Percentiles rank a stretch among this genome's conserved stretches.
Evolutionary conservation across 2,797 vertebrate genomes (phyloP).

Genomic region (Peromyscus nudipes): DNA sequence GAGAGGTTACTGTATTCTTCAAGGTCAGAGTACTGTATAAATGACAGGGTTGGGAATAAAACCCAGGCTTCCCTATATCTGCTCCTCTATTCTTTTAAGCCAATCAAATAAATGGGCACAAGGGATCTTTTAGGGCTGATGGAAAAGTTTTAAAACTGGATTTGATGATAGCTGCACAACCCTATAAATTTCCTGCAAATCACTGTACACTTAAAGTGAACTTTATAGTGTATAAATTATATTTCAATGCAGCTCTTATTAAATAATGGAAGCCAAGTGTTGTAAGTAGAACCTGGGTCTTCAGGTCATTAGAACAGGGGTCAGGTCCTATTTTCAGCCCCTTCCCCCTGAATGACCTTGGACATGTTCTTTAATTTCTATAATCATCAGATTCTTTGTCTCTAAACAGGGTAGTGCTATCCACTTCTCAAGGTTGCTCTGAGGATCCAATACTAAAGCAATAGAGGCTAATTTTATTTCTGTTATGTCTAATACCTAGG

Average conservation of each 20-base stretch:
- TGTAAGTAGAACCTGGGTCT: neutral
- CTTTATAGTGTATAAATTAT: neutral
- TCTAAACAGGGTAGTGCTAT: neutral
- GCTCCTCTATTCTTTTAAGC: neutral
- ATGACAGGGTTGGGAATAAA: neutral
- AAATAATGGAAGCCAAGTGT: neutral
- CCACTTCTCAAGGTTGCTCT: neutral
- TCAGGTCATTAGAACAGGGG: neutral
- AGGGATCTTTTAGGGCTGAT: neutral
- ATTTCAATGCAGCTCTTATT: neutral
- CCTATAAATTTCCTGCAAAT: slow-evolving; percentile 31
- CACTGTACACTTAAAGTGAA: neutral
- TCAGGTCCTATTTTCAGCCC: neutral
- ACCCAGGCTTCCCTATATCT: neutral
- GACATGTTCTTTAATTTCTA: neutral
- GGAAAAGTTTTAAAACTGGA: slow-evolving; percentile 3
- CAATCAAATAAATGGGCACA: slow-evolving; percentile 65
- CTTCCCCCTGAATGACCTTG: neutral
- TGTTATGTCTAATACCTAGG: slow-evolving; percentile 7
- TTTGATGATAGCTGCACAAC: neutral
- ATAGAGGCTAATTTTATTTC: slow-evolving; percentile 31
- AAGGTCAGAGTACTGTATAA: slow-evolving; percentile 44
- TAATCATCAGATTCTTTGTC: neutral
- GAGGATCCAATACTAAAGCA: neutral
- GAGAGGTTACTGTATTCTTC: slow-evolving; percentile 21